Conservation (phyloP, 1,140 invertebrate species). For the Solenopsis invicta region DNA sequence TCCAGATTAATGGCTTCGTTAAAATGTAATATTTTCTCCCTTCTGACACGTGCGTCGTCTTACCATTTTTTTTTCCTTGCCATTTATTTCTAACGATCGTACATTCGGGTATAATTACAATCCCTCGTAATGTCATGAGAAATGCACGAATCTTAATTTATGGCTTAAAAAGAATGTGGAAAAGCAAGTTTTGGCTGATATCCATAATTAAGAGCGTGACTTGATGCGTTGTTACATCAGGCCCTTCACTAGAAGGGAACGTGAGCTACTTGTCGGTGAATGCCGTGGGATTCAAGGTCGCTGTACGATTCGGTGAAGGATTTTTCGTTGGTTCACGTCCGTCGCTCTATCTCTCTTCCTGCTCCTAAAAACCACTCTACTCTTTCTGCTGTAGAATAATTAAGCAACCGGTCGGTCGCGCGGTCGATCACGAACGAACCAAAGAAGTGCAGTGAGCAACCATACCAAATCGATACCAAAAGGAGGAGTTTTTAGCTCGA, state of each 20-base stretch:
- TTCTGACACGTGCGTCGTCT: not conserved
- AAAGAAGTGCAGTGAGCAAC: constrained; percentile 71
- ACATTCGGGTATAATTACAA: not conserved
- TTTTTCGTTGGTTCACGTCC: constrained; percentile 21
- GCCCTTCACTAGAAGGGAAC: constrained; percentile 35
- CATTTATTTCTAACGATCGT: not conserved
- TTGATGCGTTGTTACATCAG: constrained; percentile 23
- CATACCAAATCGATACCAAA: constrained; percentile 77
- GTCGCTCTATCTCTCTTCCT: constrained; percentile 37
- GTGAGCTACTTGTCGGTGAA: constrained; percentile 38
- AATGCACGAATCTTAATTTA: not conserved
- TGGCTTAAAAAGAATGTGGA: not conserved
- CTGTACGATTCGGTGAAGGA: constrained; percentile 34
- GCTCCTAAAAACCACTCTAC: constrained; percentile 18
- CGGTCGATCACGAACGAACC: constrained; percentile 61
- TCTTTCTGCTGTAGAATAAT: constrained; percentile 51
- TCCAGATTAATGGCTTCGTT: not conserved
- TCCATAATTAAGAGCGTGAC: constrained; percentile 7
- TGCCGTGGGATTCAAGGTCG: constrained; percentile 54
- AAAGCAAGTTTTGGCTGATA: not conserved
- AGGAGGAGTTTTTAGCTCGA: constrained; percentile 51
- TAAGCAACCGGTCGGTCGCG: constrained; percentile 67
- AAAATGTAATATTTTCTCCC: not conserved
- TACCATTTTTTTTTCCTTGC: not conserved
- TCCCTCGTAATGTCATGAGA: not conserved